These are phyloP conservation scores for Sebastes trivittatus DNA, from an alignment of 2,797 vertebrate genomes.

Conservation along the genomic window DNA sequence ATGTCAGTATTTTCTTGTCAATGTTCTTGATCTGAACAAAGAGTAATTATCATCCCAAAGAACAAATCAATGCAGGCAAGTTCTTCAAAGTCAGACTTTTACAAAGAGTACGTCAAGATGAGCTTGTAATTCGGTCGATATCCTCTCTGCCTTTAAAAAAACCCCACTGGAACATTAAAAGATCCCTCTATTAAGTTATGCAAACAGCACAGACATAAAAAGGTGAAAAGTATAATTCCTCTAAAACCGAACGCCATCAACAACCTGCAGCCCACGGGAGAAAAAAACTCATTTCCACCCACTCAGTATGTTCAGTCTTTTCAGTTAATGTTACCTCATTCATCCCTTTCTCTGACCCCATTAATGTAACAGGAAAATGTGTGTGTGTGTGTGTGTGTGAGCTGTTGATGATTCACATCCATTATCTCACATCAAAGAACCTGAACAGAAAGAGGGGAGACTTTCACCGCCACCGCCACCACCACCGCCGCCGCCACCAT, in stretches of 20 bases:
- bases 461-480: not conserved
- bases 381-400: not conserved
- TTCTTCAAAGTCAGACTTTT: slow-evolving; percentile 1
- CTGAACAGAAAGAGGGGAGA: not conserved
- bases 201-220: not conserved
- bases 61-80: not conserved
- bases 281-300: slow-evolving; percentile 14
- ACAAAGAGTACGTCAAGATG: not conserved
- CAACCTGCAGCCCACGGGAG: not conserved
- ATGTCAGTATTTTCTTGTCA: not conserved
- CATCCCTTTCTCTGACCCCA: slow-evolving; percentile 25
- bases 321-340: slow-evolving; percentile 4
- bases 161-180: too few species aligned
- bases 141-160: slow-evolving; percentile 7
- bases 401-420: slow-evolving; percentile 44
- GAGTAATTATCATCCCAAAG: not conserved
- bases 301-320: slow-evolving; percentile 1
- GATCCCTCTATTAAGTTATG: not conserved
- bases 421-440: slow-evolving; percentile 68
- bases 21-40: not conserved
- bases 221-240: slow-evolving; percentile 1
- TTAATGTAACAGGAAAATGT: slow-evolving; percentile 21
- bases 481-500: not conserved
- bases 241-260: not conserved
- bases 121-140: not conserved